Evolutionary conservation across 1,140 invertebrate species (phyloP), one percentile per base, ranked within the genome.

Genomic region (Zaprionus lachaisei): DNA sequence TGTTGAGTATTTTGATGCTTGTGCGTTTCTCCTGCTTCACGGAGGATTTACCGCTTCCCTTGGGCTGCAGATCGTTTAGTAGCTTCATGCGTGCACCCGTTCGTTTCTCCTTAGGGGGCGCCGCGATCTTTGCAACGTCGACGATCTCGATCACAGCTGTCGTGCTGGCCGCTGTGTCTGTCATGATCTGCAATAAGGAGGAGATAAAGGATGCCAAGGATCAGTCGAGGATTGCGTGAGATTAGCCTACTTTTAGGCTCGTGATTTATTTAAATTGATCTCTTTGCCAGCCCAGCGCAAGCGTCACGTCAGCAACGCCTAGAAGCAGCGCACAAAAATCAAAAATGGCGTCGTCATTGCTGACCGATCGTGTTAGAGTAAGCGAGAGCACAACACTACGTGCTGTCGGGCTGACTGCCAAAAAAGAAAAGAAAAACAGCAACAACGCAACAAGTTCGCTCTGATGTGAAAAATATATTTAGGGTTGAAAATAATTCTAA

Each of bases 301-400:
- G 80, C 89, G 89, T 75, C 72, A 75, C 73, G 73, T 91, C 89
- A 91, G 80, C 89, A 91, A 91, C 89, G 89, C 89, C 89, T 91
- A 91, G 81, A 91, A 91, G 82, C 81, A 80, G 83, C 77, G 81
- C 77, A 80, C 54, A 44, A 56, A 67, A 55, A 78, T 58, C 9
- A 64, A 81, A 80, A 83, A 83, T 91, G 89, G 89, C 90, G 84
- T 61, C 73, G 51, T 55, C 20, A 57, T 28, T 9, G 62, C 55
- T 22, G 41, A 9, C 3, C 41, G 81, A 87, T 80, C 70, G 55
- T 24, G 22, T 5, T 15, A 58, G 81, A 66, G 85, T 22, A 69
- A 90, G 81, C 61, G 84, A 58, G 83, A 77, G 28, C 58, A 73
- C 71, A n/a, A 73, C 71, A n/a, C 24, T 76, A 85, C 28, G 37